Percentiles rank a stretch among this genome's conserved stretches.
Evolutionary conservation across 1,140 invertebrate genomes (phyloP).

Genomic region (Aphaenogaster rudis): DNA sequence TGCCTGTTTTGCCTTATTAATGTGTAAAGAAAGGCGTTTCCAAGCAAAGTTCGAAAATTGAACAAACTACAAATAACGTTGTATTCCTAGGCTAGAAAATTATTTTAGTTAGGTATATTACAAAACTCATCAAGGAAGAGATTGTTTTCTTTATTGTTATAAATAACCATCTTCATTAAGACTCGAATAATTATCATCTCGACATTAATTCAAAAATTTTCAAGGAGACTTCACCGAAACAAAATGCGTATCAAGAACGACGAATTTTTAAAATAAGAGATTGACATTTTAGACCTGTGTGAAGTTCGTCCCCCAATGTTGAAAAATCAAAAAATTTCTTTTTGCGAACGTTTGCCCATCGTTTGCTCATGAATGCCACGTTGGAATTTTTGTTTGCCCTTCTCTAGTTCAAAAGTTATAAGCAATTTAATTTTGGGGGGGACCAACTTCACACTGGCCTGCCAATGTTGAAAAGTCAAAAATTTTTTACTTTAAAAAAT

Average conservation of each 20-base stretch:
- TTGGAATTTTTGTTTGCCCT: too few relatives aligned
- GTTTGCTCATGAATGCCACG: too few relatives aligned
- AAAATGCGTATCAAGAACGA: not conserved
- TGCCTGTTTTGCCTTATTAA: constrained; percentile 35
- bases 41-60: constrained; percentile 23
- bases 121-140: not conserved
- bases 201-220: not conserved
- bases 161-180: not conserved
- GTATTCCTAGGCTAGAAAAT: not conserved
- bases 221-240: not conserved
- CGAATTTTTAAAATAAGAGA: not conserved
- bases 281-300: not conserved
- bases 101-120: not conserved
- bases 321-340: too few relatives aligned
- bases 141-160: not conserved
- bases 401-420: too few relatives aligned
- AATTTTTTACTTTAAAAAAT: too few relatives aligned
- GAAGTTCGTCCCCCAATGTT: too few relatives aligned
- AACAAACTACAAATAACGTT: constrained; percentile 1
- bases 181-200: not conserved
- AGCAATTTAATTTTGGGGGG: too few relatives aligned
- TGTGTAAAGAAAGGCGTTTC: not conserved
- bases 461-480: too few relatives aligned
- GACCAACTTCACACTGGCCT: too few relatives aligned
- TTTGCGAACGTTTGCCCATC: too few relatives aligned